Evolutionary conservation across 2,113 vertebrate genomes (phyloP).

Genomic region (Parotia lawesii): DNA sequence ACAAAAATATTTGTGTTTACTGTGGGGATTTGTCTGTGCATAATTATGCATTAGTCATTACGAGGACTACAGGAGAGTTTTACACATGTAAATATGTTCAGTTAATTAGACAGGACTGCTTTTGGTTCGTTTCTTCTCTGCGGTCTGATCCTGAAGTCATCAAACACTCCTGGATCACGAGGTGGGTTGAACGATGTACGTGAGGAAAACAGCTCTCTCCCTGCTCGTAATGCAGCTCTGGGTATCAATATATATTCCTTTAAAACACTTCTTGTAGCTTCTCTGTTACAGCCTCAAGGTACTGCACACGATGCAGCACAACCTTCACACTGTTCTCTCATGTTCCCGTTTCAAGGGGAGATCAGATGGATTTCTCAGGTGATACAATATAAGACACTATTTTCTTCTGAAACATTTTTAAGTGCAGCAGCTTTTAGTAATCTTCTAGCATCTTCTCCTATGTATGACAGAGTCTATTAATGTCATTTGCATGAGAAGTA

Average conservation of each 20-base stretch:
- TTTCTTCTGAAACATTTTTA: constrained; percentile 42
- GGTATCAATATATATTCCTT: background rate
- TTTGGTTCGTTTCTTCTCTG: constrained; percentile 58
- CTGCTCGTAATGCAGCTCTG: background rate
- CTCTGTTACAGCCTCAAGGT: background rate
- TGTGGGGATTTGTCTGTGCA: constrained; percentile 69
- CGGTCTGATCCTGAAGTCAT: constrained; percentile 49
- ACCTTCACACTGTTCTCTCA: background rate
- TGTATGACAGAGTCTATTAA: constrained; percentile 60
- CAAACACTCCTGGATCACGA: constrained; percentile 36
- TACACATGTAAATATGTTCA: constrained; percentile 70
- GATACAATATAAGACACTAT: background rate
- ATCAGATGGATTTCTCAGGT: constrained; percentile 5
- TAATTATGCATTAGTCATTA: constrained; percentile 71
- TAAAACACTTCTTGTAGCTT: constrained; percentile 16
- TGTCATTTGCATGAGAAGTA: constrained; percentile 63
- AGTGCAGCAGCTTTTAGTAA: constrained; percentile 54
- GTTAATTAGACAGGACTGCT: constrained; percentile 68
- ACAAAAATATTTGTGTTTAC: constrained; percentile 72
- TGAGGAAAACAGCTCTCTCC: background rate
- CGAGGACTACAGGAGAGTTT: constrained; percentile 67
- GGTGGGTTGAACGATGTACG: background rate
- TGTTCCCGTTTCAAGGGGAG: background rate
- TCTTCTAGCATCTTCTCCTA: constrained; percentile 49
- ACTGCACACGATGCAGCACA: background rate